Base-by-base conservation (phyloP, 2,888 invertebrate genomes). In the Ennomos quercinarius region DNA sequence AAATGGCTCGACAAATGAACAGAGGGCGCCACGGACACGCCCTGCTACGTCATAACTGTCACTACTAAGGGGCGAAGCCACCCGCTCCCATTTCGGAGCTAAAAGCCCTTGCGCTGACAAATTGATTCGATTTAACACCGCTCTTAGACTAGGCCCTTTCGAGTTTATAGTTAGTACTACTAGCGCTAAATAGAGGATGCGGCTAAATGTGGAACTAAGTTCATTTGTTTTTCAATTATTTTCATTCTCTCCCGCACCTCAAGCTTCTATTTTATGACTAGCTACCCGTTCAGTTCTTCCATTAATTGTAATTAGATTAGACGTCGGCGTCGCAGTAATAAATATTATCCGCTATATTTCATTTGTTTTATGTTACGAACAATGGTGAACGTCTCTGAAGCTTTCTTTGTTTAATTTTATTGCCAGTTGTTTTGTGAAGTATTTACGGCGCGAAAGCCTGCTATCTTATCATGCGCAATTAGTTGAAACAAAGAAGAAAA, bases 1-100 rank as follows among this genome's bases (percentile, higher is more conserved):
- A 91, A 91, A 92, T 92, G 91, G 91, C 80, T 89, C 92, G 91
- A 84, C 90, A 91, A 91, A 92, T 91, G 91, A 88, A 91, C 78
- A 74, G 84, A 84, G 87, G 86, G 86, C 82, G 84, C 86, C 83
- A 81, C 76, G 80, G 84, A 77, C 89, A 89, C 91, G 91, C 91
- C 91, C 89, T 75, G 73, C 73, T 69, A 72, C 81, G 87, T 91
- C 91, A 91, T 91, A 91, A 91, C 89, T 87, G 89, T 86, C 88
- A 84, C 80, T 75, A 57, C 59, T 64, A 74, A 70, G 70, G 73
- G 76, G 76, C 69, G 73, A 77, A 76, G 78, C 76, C 66, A 72
- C 70, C 61, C 72, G 65, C 71, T 71, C 72, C 70, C 63, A 60
- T 65, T 72, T 67, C 58, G 57, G 59, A 64, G 70, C 58, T 65